Conservation (phyloP, 2,797 vertebrate genomes). For the Galagoides demidoff region DNA sequence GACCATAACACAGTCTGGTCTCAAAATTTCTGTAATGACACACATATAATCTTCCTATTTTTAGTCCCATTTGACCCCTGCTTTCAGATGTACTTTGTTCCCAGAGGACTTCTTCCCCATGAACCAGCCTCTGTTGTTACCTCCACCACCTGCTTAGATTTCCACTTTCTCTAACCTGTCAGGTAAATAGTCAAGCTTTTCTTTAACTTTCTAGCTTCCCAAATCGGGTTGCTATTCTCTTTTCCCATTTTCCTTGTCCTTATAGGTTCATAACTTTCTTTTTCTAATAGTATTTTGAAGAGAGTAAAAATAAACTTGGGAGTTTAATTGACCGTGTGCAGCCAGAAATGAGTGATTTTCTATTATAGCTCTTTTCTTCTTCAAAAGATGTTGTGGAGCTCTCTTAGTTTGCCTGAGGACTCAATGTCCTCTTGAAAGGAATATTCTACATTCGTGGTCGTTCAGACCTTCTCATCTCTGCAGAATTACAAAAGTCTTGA, state of each 20-base stretch:
- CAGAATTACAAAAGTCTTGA: neutral
- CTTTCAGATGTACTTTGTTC: neutral
- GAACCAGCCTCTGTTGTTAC: neutral
- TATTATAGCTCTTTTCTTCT: neutral
- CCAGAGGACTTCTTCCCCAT: neutral
- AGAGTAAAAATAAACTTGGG: neutral
- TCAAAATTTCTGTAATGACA: too few relatives aligned
- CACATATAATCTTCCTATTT: neutral
- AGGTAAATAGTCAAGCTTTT: neutral
- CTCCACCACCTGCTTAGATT: neutral
- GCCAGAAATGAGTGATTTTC: neutral
- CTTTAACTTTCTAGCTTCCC: neutral
- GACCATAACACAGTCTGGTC: too few relatives aligned
- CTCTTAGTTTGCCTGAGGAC: neutral
- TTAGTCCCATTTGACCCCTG: neutral
- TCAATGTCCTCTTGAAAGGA: neutral
- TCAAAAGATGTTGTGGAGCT: neutral
- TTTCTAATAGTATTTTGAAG: neutral
- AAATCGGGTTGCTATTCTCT: neutral
- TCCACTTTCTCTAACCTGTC: neutral
- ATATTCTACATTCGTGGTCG: neutral
- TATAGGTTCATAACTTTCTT: neutral
- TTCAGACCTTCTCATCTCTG: neutral
- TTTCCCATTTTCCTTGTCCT: neutral
- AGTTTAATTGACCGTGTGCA: neutral